These are phyloP conservation scores for Dunckerocampus dactyliophorus DNA, from an alignment of 2,113 vertebrate genomes.

Conservation along the genomic window DNA sequence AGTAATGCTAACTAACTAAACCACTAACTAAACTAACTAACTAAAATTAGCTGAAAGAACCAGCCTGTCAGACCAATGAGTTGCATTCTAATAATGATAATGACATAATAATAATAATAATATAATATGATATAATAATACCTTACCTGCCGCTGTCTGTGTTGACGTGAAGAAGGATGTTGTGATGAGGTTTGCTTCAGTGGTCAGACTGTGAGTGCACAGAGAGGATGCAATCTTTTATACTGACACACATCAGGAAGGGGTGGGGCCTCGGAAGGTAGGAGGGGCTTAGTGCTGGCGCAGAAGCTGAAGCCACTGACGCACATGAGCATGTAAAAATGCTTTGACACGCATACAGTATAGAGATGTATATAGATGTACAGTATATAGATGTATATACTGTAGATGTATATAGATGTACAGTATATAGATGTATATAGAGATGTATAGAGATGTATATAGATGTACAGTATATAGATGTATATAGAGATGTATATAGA, in stretches of 20 bases:
- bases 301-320: constrained; percentile 46
- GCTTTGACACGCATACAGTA: neutral
- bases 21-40: too few relatives aligned
- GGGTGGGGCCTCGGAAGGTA: constrained; percentile 15
- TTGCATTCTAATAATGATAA: neutral
- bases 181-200: constrained; percentile 32
- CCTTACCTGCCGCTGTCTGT: constrained; percentile 54
- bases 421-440: too few relatives aligned
- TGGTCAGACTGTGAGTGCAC: constrained; percentile 36
- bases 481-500: neutral
- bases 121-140: neutral
- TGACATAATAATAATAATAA: neutral
- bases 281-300: constrained; percentile 47
- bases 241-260: constrained; percentile 40
- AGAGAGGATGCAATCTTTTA: constrained; percentile 33
- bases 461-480: too few relatives aligned
- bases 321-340: constrained; percentile 41
- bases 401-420: too few relatives aligned
- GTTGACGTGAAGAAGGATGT: constrained; percentile 22
- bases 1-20: too few relatives aligned
- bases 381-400: too few relatives aligned
- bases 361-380: too few relatives aligned
- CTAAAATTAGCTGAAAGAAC: neutral
- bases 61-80: neutral
- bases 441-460: neutral